Evolutionary conservation across 2,888 invertebrate genomes (phyloP).

Genomic region (Hymenopus coronatus): DNA sequence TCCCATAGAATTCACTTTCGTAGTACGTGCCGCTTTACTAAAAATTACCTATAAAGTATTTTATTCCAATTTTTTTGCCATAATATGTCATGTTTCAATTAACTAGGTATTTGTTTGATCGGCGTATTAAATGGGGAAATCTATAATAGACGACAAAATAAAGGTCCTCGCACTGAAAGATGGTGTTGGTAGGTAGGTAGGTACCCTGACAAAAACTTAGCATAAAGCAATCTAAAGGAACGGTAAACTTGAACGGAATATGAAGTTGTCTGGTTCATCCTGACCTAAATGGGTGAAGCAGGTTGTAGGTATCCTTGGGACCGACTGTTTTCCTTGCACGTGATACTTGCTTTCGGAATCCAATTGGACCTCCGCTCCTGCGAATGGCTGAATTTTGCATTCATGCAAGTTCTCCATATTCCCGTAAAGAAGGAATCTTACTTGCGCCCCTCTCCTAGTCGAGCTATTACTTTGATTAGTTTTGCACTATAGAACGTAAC

Average conservation of each 20-base stretch:
- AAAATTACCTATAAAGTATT: too few relatives aligned
- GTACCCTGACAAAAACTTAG: too few relatives aligned
- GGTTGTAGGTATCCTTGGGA: not conserved
- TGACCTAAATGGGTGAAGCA: not conserved
- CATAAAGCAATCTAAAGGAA: not conserved
- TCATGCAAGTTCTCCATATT: not conserved
- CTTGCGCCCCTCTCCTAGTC: not conserved
- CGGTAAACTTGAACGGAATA: not conserved
- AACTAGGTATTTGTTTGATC: too few relatives aligned
- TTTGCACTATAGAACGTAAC: not conserved
- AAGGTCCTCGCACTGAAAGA: too few relatives aligned
- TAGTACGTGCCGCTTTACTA: too few relatives aligned
- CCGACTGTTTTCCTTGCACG: not conserved
- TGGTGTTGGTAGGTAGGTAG: too few relatives aligned
- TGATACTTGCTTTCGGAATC: not conserved
- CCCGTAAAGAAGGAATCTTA: not conserved
- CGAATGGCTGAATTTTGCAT: not conserved
- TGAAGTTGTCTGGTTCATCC: not conserved
- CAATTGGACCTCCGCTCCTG: not conserved
- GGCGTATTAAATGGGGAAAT: too few relatives aligned
- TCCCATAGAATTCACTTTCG: too few relatives aligned
- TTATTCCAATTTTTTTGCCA: too few relatives aligned
- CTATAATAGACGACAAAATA: too few relatives aligned
- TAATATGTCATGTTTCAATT: too few relatives aligned
- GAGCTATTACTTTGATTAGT: constrained; percentile 10